Evolutionary conservation across 1,140 invertebrate genomes (phyloP), one percentile per base, ranked within the genome.

Genomic region (Trypoxylus dichotomus): DNA sequence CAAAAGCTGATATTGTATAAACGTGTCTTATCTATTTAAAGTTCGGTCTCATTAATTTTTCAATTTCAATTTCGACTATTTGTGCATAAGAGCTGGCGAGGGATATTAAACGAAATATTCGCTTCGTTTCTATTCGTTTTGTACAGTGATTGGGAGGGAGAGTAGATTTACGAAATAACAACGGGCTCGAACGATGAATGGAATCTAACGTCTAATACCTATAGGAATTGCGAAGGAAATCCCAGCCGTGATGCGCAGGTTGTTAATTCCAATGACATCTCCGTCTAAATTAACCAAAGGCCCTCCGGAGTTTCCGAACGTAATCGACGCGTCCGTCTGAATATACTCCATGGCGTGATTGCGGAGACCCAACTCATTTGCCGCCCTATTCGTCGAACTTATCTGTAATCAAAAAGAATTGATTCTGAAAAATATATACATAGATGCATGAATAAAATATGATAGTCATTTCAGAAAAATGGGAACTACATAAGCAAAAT

Each of bases 201-300:
- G 41, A 43, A 37, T 37, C 32, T 37, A 63, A 2, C 21, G 21
- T 63, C 58, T 43, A 75, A 79, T 83, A 83, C 85, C 84, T 79
- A 96, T 94, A 1, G 97, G 97, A 85, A 98, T 97, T 0, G 97
- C 97, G 88, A 98, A 98, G 1, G 96, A 97, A 81, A 98, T 98
- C 10, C 97, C 94, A 1, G 93, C 89, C 0, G 93, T 93, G 3
- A 97, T 94, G 88, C 97, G 98, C 94, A 98, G 96, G 21, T 95
- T 94, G 84, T 97, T 98, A 47, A 98, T 96, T 13, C 97, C 97
- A 84, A 98, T 97, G 0, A 93, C 96, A 87, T 98, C 95, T 0
- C 96, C 96, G 85, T 97, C 94, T 81, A 98, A 87, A 87, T 98
- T 98, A 0, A 98, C 93, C 13, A 98, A 85, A 0, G 97, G 97